Evolutionary conservation across 2,113 vertebrate species (phyloP).

Genomic region (Myodes glareolus): DNA sequence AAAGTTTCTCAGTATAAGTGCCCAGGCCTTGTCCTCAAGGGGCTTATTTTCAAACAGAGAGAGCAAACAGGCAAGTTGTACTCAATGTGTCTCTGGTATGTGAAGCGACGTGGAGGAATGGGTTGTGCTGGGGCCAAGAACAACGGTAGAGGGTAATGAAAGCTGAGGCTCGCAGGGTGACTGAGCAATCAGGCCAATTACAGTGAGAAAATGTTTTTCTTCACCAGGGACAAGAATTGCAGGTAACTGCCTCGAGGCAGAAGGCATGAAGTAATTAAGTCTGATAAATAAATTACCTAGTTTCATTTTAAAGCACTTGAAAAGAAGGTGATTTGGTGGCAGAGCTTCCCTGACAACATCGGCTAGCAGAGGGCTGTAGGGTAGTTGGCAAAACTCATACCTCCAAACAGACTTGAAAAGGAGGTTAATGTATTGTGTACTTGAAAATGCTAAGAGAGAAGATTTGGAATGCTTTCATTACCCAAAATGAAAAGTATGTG

Average conservation of each 20-base stretch:
- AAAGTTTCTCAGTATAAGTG: background rate
- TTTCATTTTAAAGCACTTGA: conserved; percentile 41
- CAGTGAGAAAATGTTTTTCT: conserved; percentile 20
- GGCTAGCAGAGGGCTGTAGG: background rate
- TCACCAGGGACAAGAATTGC: conserved; percentile 24
- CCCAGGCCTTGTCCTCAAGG: background rate
- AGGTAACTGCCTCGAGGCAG: conserved; percentile 52
- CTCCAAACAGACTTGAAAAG: background rate
- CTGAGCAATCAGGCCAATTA: conserved; percentile 9
- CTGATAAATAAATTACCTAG: conserved; percentile 37
- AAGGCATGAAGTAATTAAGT: conserved; percentile 47
- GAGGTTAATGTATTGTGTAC: background rate
- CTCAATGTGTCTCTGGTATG: background rate
- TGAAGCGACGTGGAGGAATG: background rate
- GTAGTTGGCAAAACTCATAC: background rate
- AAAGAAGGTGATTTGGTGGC: conserved; percentile 17
- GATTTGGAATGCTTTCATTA: conserved; percentile 15
- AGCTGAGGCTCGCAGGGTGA: background rate
- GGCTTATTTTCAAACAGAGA: background rate
- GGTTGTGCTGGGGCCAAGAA: background rate
- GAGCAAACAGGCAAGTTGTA: background rate
- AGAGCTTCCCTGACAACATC: background rate
- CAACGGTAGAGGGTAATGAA: background rate
- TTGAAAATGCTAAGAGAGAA: conserved; percentile 11
- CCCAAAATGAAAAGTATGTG: background rate